A percentile compares a stretch with the other conserved stretches of the same genome.
phyloP scores from a whole-genome alignment of 2,888 invertebrate species.

The Xestoiulus laeticollis region DNA sequence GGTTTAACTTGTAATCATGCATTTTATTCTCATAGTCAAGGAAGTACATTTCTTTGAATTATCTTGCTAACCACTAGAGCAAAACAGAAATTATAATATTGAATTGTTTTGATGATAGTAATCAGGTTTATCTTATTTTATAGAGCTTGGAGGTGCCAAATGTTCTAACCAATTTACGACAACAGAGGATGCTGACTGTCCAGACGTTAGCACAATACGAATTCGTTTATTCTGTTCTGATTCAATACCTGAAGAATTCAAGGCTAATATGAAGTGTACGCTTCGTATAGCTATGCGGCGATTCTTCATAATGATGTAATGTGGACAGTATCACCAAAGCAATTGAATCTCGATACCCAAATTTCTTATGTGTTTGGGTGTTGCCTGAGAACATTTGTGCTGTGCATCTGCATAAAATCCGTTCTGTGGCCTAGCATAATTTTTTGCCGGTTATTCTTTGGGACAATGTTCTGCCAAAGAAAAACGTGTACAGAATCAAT shows the following conservation, averaged over 20 bases:
- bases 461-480: not conserved
- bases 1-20: too few relatives aligned
- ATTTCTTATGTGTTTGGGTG: not conserved
- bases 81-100: too few relatives aligned
- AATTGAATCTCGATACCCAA: not conserved
- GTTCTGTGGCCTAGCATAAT: not conserved
- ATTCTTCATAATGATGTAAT: not conserved
- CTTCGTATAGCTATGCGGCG: not conserved
- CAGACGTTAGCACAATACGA: constrained; percentile 89
- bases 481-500: not conserved
- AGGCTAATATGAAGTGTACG: constrained; percentile 74
- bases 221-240: constrained; percentile 84
- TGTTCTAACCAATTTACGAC: constrained; percentile 80
- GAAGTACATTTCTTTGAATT: too few relatives aligned
- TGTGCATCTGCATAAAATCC: not conserved
- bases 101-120: too few relatives aligned
- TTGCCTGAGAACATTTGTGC: not conserved
- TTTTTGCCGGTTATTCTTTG: not conserved
- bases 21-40: too few relatives aligned
- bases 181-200: constrained; percentile 87
- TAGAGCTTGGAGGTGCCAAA: constrained; percentile 87
- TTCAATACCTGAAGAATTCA: constrained; percentile 86
- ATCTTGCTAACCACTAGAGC: too few relatives aligned
- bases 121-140: constrained; percentile 59
- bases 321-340: not conserved